Evolutionary conservation across 1,140 invertebrate species (phyloP), one percentile per base, ranked within the genome.

Genomic region (Solen grandis): DNA sequence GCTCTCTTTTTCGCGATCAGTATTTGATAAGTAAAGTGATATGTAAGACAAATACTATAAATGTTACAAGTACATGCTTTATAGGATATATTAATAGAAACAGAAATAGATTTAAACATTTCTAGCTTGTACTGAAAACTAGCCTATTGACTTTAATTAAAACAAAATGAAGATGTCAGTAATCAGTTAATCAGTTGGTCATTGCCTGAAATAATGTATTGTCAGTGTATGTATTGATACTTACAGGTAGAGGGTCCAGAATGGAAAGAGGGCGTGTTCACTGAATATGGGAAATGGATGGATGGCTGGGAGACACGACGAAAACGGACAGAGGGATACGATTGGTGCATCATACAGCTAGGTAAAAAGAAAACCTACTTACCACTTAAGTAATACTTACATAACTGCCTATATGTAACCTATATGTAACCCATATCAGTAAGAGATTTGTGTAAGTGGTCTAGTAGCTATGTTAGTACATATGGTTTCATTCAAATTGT

Each of bases 301-400:
- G 95, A 95, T 83, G 95, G 95, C 0, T 95, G 95, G 95, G 95
- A 95, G 90, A 95, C 95, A 0, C 89, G 95, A 46, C 91, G 95
- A 36, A 95, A 94, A 86, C 88, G 94, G 38, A 93, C 93, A 29
- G 87, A 93, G 1, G 95, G 95, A 1, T 94, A 95, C 84, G 95
- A 95, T 85, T 95, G 94, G 94, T 94, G 94, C 78, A 94, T 95
- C 62, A 91, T 95, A 55, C 94, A 94, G 73, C 83, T 95, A 14
- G 94, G 93, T 72, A 89, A 35, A 55, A 50, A 19, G n/a, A n/a
- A n/a, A n/a, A n/a, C n/a, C n/a, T n/a, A n/a, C n/a, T n/a, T n/a
- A n/a, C n/a, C n/a, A n/a, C n/a, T n/a, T n/a, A n/a, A n/a, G n/a
- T n/a, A n/a, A n/a, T n/a, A n/a, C n/a, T n/a, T n/a, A n/a, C n/a